A percentile compares a stretch with the other conserved stretches of the same genome.
These are phyloP conservation scores for Papilio demoleus DNA, from an alignment of 2,888 invertebrate genomes.

Conservation along the genomic window DNA sequence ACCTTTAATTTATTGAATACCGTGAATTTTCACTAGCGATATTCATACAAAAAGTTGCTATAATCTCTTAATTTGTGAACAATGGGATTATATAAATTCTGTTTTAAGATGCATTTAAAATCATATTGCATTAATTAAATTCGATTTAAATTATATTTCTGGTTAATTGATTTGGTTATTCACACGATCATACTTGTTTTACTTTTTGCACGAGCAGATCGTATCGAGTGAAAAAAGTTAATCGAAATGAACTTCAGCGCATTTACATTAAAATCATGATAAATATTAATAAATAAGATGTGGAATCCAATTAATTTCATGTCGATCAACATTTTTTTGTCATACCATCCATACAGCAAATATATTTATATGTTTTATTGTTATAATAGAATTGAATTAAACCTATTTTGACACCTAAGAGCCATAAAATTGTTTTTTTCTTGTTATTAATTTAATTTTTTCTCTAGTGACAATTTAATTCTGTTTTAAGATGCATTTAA, in stretches of 20 bases:
- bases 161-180: constrained; percentile 3
- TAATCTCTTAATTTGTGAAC: too few relatives aligned
- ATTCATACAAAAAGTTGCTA: too few relatives aligned
- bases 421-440: too few relatives aligned
- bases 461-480: too few relatives aligned
- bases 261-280: background rate
- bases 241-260: background rate
- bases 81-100: too few relatives aligned
- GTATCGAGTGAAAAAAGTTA: background rate
- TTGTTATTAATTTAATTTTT: too few relatives aligned
- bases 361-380: too few relatives aligned
- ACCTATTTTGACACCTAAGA: too few relatives aligned
- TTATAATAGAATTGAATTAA: too few relatives aligned
- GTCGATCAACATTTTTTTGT: background rate
- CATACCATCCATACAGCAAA: too few relatives aligned
- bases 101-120: background rate
- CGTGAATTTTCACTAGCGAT: too few relatives aligned
- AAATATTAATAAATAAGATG: background rate
- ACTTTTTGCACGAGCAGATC: background rate
- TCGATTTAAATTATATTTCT: background rate
- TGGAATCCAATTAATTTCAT: background rate
- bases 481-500: background rate
- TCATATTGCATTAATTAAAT: background rate
- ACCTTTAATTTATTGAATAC: too few relatives aligned
- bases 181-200: background rate